Base-by-base conservation (phyloP, 64 coral and sea anemone genomes). In the Stichodactyla mertensii region DNA sequence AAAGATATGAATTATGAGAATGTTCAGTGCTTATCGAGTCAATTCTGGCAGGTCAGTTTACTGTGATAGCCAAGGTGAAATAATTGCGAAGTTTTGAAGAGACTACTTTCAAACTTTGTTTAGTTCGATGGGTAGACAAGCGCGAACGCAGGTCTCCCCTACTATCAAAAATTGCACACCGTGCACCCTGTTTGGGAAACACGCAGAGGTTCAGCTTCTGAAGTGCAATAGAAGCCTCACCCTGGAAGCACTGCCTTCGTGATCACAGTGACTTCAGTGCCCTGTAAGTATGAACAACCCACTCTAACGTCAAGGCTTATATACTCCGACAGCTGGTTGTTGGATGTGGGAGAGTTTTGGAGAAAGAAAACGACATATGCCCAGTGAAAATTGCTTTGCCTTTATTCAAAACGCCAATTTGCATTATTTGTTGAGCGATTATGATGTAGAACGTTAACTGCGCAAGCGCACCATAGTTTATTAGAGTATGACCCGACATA, bases 141-240 rank as follows among this genome's bases (percentile, higher is more conserved):
- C 93, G 93, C 90, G 90, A 45, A 92, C 93, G 93, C 93, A 89
- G 79, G 93, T 92, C 90, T 78, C 81, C 93, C 93, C 93, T 51
- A 89, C 93, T 92, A 89, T 51, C 93, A 95, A 95, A 92, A 95
- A 95, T 95, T 95, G 77, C 55, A 95, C 93, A 95, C 93, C 93
- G 90, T 89, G 93, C 89, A 92, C 93, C 93, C 90, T 84, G 52
- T 19, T 61, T 95, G 83, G 90, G 93, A 83, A 95, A 92, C 93
- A 92, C 93, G 93, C 93, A 86, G 87, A 86, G 87, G 67, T 95
- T 4, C 84, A 92, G 93, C 87, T 61, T 78, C 71, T 86, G 15
- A 58, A 66, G 93, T 95, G 93, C 90, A 92, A 83, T 74, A 87
- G 90, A 86, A 89, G 74, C 90, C 86, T 91, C 56, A 51, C 64